A percentile compares a stretch with the other conserved stretches of the same genome.
These are phyloP conservation scores for Sinhomidia bicolor DNA, from an alignment of 2,888 invertebrate genomes.

Conservation along the genomic window DNA sequence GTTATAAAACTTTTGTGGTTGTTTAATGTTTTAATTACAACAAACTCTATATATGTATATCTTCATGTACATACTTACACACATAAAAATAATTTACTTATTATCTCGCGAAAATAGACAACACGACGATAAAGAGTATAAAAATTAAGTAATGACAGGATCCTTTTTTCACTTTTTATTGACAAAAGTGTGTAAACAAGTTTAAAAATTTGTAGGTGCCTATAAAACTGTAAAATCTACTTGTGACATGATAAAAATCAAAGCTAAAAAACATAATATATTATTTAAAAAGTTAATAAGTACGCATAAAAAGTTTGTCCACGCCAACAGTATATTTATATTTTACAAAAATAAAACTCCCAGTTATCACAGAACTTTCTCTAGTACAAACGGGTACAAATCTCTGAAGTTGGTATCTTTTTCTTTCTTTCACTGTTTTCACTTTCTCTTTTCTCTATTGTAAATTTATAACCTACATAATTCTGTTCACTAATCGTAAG, in stretches of 20 bases:
- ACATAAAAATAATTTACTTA: neutral
- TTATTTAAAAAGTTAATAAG: neutral
- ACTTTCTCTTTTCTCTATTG: too few species aligned
- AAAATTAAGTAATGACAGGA: neutral
- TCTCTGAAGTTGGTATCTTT: too few species aligned
- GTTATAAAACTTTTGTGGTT: neutral
- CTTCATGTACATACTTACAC: constrained; percentile 37
- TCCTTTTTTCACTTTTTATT: constrained; percentile 11
- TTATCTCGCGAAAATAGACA: neutral
- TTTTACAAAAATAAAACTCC: constrained; percentile 61
- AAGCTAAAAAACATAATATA: constrained; percentile 7
- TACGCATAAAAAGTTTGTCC: constrained; percentile 54
- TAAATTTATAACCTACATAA: neutral
- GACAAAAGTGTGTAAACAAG: constrained; percentile 11
- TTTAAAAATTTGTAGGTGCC: constrained; percentile 40
- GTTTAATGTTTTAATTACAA: constrained; percentile 18
- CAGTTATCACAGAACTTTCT: constrained; percentile 21
- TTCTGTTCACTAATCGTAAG: too few species aligned
- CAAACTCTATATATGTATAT: constrained; percentile 8
- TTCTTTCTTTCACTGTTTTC: neutral
- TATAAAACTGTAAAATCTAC: constrained; percentile 16
- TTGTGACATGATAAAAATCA: constrained; percentile 32
- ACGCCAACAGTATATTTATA: constrained; percentile 68
- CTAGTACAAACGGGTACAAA: too few species aligned
- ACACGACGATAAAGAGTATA: neutral